Conservation (phyloP, 2,797 vertebrate genomes). For the Oophaga sylvatica region DNA sequence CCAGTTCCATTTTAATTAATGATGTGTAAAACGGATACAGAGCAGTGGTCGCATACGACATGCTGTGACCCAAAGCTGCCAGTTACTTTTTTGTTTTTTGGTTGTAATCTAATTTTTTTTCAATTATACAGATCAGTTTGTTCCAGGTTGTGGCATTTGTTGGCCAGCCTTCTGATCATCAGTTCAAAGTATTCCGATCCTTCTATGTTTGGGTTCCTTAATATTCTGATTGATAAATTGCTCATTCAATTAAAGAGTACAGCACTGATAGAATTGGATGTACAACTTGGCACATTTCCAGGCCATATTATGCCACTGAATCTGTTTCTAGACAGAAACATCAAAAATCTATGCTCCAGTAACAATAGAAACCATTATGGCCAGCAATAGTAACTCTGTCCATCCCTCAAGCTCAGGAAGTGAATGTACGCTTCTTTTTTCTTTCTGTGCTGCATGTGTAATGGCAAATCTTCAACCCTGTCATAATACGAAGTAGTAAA, state of each 20-base stretch:
- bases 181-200: neutral
- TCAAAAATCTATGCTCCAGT: neutral
- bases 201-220: neutral
- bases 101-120: neutral
- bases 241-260: neutral
- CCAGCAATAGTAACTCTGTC: neutral
- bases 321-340: neutral
- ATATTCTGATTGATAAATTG: neutral
- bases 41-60: neutral
- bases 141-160: neutral
- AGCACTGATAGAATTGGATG: neutral
- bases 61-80: neutral
- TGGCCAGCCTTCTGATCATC: neutral
- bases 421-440: conserved; percentile 10
- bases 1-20: neutral
- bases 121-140: neutral
- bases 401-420: conserved; percentile 15
- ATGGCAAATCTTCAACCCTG: neutral
- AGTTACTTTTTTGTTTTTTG: neutral
- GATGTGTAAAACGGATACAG: neutral
- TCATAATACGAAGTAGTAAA: neutral
- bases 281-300: neutral
- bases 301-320: neutral
- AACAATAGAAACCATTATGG: neutral
- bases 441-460: conserved; percentile 20